Percentiles rank a stretch among this genome's conserved stretches.
Evolutionary conservation across 2,113 vertebrate species (phyloP).

Genomic region (Rhineura floridana): DNA sequence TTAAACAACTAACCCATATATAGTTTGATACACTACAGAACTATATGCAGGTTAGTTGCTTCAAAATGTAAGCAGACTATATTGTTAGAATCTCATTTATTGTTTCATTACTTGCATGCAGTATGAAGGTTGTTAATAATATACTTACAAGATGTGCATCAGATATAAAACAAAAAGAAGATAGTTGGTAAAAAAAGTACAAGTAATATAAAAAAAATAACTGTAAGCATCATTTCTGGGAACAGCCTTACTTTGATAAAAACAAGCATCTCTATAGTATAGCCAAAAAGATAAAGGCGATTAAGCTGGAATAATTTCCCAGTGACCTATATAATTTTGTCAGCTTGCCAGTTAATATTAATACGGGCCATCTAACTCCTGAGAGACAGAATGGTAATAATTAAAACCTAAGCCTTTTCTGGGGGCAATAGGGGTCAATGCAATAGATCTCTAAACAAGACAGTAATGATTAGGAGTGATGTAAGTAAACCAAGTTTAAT

Average conservation of each 20-base stretch:
- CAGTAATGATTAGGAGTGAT: neutral
- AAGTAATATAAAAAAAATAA: too few species aligned
- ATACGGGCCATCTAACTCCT: constrained; percentile 46
- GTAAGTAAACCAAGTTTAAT: neutral
- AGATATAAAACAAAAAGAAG: neutral
- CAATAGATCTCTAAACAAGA: constrained; percentile 3
- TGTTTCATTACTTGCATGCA: too few species aligned
- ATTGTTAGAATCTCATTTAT: too few species aligned
- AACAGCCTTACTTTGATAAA: neutral
- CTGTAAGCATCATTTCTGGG: neutral
- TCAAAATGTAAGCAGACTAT: too few species aligned
- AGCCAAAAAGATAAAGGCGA: constrained; percentile 71
- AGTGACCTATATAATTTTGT: constrained; percentile 76
- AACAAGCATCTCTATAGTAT: constrained; percentile 28
- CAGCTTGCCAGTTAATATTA: constrained; percentile 43
- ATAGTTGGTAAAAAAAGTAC: neutral
- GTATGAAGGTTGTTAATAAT: neutral
- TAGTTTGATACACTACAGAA: neutral
- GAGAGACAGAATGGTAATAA: constrained; percentile 41
- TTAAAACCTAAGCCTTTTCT: constrained; percentile 25
- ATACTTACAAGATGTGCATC: neutral
- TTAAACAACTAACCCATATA: neutral
- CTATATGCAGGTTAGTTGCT: too few species aligned
- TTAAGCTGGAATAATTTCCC: constrained; percentile 75
- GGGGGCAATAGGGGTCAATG: neutral